Percentiles rank a stretch among this genome's conserved stretches.
These are phyloP conservation scores for Ptychodera flava DNA, from an alignment of 35 echinoderm and acorn worm species.

Conservation along the genomic window DNA sequence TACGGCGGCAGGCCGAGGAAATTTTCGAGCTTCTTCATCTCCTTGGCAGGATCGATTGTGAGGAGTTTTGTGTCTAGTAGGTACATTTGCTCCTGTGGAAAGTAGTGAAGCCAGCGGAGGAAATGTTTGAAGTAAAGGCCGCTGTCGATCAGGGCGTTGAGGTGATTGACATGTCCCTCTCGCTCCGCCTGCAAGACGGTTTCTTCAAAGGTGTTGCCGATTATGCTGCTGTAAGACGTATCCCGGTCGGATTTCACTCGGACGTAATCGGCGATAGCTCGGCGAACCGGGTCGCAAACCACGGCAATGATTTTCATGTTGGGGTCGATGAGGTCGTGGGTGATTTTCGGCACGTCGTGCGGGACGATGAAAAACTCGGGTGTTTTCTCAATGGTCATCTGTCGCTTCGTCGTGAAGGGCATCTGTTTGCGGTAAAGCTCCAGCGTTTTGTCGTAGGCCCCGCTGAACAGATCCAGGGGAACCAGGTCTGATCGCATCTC, in stretches of 20 bases:
- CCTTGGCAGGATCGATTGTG: slow-evolving; percentile 21
- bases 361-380: slow-evolving; percentile 49
- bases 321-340: slow-evolving; percentile 29
- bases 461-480: background rate
- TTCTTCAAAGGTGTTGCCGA: slow-evolving; percentile 35
- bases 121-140: slow-evolving; percentile 58
- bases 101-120: slow-evolving; percentile 39
- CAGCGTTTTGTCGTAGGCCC: slow-evolving; percentile 10
- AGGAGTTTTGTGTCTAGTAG: slow-evolving; percentile 37
- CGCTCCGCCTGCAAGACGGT: slow-evolving; percentile 29
- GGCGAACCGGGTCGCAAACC: slow-evolving; percentile 48
- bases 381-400: slow-evolving; percentile 56
- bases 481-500: slow-evolving; percentile 13
- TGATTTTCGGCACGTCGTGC: slow-evolving; percentile 23
- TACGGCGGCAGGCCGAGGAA: slow-evolving; percentile 41
- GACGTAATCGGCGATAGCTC: slow-evolving; percentile 46
- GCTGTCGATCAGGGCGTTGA: slow-evolving; percentile 47
- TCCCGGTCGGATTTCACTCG: slow-evolving; percentile 18
- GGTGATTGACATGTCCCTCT: slow-evolving; percentile 30
- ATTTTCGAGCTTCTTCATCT: slow-evolving; percentile 23
- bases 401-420: slow-evolving; percentile 28
- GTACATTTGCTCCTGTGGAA: slow-evolving; percentile 44
- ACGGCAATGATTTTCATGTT: slow-evolving; percentile 46
- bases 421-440: slow-evolving; percentile 46
- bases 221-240: background rate